Base-by-base conservation (phyloP, 2,113 vertebrate species). In the Amazona vittata region DNA sequence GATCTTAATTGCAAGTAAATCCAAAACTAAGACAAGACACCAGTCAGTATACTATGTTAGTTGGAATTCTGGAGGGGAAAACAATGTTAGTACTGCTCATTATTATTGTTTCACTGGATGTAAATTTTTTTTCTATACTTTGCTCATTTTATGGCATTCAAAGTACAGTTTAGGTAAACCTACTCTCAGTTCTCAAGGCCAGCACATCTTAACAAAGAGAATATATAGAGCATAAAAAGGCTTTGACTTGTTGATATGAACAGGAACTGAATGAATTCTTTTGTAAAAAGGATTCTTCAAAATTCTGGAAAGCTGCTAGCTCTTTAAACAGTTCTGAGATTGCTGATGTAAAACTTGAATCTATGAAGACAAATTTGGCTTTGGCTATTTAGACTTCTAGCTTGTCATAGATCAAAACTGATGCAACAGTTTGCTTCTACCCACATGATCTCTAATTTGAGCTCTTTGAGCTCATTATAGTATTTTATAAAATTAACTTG, bases 41-140 rank as follows among this genome's bases (percentile, higher is more conserved):
- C 1, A 44, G 9, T 71, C 52, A 81, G 11, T 24, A 79, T 87
- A 17, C 5, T 63, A 0, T 25, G 10, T 74, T 85, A 50, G 17
- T 0, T 77, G n/a, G 43, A 59, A 62, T 75, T 94, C 28, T 55
- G 20, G 19, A 47, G n/a, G 19, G 28, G 11, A 37, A 65, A 55
- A 59, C 0, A 1, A 6, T 0, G 0, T 7, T 41, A 11, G 15
- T 50, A 22, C 50, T 74, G 43, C 11, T 41, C 21, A 13, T 81
- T 94, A 21, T 17, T 77, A 0, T n/a, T 70, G 19, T 59, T 93
- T 92, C 8, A 12, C 15, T 77, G 4, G 13, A 2, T 35, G 15
- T 74, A 50, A 12, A 10, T 0, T 5, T 71, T 64, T 91, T 93
- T 52, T 17, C 15, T 85, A 0, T 49, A 37, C 31, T 83, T 71